phyloP scores from a whole-genome alignment of 2,113 vertebrate genomes.

The Vireo altiloquus region DNA sequence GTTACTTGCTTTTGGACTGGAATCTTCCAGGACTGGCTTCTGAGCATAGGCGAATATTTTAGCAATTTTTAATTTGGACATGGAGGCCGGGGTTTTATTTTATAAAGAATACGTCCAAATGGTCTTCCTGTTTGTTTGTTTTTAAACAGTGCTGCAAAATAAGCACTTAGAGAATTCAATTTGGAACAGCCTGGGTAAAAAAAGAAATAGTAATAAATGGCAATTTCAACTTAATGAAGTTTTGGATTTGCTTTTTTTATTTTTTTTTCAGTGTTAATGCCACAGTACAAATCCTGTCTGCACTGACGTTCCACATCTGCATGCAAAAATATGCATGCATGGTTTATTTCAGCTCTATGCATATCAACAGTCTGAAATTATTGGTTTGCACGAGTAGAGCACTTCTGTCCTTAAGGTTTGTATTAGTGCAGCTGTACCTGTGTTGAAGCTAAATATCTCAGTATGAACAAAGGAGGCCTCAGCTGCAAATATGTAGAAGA shows the following conservation, averaged over 20 bases:
- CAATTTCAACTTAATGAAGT: not conserved
- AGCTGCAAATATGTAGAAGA: not conserved
- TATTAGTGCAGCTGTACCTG: not conserved
- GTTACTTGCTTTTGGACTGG: not conserved
- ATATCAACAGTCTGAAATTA: not conserved
- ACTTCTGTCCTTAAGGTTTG: constrained; percentile 1
- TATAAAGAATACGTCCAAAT: not conserved
- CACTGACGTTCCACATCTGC: not conserved
- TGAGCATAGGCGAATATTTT: not conserved
- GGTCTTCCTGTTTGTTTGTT: not conserved
- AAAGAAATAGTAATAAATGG: not conserved
- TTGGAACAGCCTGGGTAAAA: not conserved
- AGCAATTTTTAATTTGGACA: not conserved
- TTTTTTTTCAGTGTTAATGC: not conserved
- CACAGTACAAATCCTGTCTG: not conserved
- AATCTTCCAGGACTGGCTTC: not conserved
- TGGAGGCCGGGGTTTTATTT: not conserved
- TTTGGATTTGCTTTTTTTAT: not conserved
- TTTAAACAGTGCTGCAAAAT: not conserved
- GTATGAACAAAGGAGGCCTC: not conserved
- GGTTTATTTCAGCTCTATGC: not conserved
- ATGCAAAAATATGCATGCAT: not conserved
- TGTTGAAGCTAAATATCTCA: not conserved
- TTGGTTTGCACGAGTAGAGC: not conserved
- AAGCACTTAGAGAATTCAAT: not conserved